phyloP scores from a whole-genome alignment of 2,797 vertebrate genomes.

The Sylvia borin region DNA sequence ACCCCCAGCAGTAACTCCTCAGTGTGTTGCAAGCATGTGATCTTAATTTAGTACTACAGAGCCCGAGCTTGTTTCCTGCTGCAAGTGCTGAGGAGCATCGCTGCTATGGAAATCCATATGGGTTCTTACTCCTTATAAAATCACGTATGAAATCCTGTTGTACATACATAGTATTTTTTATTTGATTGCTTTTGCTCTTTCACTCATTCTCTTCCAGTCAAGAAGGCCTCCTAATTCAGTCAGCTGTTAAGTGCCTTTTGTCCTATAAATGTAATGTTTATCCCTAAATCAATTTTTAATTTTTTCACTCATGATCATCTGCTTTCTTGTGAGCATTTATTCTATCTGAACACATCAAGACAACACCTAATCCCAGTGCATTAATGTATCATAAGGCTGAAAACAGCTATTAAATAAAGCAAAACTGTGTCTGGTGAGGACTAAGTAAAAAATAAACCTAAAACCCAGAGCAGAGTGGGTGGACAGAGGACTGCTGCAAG shows the following conservation, averaged over 20 bases:
- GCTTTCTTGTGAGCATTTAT: background rate
- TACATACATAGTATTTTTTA: rapidly evolving
- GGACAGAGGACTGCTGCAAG: background rate
- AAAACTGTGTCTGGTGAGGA: background rate
- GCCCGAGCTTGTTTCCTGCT: background rate
- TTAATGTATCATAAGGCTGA: background rate
- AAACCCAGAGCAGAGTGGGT: background rate
- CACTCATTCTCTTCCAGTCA: background rate
- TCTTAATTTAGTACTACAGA: slow-evolving; percentile 8
- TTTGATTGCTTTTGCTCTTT: background rate
- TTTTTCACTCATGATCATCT: background rate
- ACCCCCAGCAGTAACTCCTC: background rate
- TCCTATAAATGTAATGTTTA: rapidly evolving
- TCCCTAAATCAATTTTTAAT: background rate
- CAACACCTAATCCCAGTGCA: background rate
- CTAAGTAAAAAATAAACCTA: background rate
- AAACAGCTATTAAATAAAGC: background rate
- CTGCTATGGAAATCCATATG: background rate
- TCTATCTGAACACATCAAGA: background rate
- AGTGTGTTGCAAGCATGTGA: background rate
- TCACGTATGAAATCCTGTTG: background rate
- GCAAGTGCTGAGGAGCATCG: background rate
- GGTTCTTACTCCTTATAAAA: background rate
- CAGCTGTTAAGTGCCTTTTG: rapidly evolving
- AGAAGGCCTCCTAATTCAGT: background rate